A percentile compares a stretch with the other conserved stretches of the same genome.
These are phyloP conservation scores for Ramphastos sulfuratus DNA, from an alignment of 2,113 vertebrate species.

Conservation along the genomic window DNA sequence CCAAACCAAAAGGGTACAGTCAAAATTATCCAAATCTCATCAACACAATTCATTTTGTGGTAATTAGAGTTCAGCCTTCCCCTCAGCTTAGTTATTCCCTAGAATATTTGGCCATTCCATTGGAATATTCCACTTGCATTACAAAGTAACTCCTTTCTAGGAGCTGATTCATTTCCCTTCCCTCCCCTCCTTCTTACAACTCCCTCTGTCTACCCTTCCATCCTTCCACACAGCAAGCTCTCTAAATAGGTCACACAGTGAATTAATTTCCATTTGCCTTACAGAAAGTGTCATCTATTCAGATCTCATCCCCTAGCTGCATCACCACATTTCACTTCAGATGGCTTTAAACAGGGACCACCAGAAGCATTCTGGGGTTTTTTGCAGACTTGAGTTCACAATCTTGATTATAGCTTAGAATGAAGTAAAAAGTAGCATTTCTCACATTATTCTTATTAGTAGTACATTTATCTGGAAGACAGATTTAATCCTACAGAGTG, in stretches of 20 bases:
- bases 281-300: not conserved
- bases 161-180: not conserved
- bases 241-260: slow-evolving; percentile 34
- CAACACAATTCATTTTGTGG: not conserved
- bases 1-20: not conserved
- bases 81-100: not conserved
- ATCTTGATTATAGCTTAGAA: slow-evolving; percentile 10
- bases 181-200: not conserved
- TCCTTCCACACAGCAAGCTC: not conserved
- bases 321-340: not conserved
- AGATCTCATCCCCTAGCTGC: not conserved
- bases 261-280: slow-evolving; percentile 38
- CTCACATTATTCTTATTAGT: not conserved
- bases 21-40: not conserved
- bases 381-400: not conserved
- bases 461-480: slow-evolving; percentile 33
- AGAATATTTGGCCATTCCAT: not conserved
- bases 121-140: not conserved
- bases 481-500: slow-evolving; percentile 37
- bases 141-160: not conserved
- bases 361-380: not conserved
- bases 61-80: not conserved
- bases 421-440: slow-evolving; percentile 12
- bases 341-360: not conserved
- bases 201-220: not conserved